These are phyloP conservation scores for Drosophila navojoa DNA, from an alignment of 1,140 invertebrate genomes.

Conservation along the genomic window DNA sequence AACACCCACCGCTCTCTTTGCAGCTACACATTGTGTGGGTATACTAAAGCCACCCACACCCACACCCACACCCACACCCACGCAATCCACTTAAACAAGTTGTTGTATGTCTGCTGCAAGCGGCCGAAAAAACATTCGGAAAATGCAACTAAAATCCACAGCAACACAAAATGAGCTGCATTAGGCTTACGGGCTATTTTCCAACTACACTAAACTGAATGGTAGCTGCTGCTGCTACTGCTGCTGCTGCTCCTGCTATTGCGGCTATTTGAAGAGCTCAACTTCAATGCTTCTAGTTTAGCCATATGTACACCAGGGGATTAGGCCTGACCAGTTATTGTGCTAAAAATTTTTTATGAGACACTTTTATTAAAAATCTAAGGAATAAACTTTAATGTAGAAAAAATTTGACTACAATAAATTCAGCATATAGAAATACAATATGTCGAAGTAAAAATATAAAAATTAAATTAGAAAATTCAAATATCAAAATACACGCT, in stretches of 20 bases:
- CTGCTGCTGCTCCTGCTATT: not conserved
- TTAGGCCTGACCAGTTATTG: not conserved
- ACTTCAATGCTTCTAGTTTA: conserved; percentile 9
- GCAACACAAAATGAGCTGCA: conserved; percentile 41
- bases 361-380: no score
- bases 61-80: not conserved
- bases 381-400: no score
- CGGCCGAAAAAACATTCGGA: conserved; percentile 15
- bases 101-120: conserved; percentile 25
- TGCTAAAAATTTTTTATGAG: no score
- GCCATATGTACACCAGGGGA: conserved; percentile 8
- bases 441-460: no score
- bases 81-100: conserved; percentile 2
- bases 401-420: no score
- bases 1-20: not conserved
- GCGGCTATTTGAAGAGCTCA: not conserved
- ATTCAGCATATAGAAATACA: no score
- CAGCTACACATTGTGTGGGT: no score
- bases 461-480: no score
- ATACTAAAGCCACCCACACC: not conserved
- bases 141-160: conserved; percentile 37
- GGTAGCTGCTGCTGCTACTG: not conserved
- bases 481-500: no score
- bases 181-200: conserved; percentile 12
- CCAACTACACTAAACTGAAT: conserved; percentile 3